Evolutionary conservation across 2,797 vertebrate genomes (phyloP).

Genomic region (Urocyon cinereoargenteus): DNA sequence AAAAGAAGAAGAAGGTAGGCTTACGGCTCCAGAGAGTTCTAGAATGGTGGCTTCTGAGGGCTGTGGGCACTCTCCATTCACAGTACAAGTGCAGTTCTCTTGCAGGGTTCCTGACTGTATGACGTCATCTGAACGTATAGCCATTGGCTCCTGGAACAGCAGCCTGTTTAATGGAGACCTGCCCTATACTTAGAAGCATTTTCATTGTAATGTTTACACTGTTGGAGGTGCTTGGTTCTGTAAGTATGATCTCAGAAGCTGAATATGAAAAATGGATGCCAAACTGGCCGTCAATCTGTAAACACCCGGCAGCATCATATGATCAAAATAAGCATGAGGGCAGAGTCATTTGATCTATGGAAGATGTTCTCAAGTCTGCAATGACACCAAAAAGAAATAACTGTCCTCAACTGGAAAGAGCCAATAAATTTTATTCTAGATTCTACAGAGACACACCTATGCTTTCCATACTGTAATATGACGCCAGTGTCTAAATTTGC

Average conservation of each 20-base stretch:
- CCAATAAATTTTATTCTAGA: neutral
- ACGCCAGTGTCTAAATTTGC: neutral
- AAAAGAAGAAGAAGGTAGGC: neutral
- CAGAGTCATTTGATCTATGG: neutral
- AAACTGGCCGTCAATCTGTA: constrained; percentile 24
- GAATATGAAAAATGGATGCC: neutral
- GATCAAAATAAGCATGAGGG: constrained; percentile 71
- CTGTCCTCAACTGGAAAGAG: neutral
- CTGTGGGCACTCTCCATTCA: neutral
- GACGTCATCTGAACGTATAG: neutral
- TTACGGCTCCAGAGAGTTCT: neutral
- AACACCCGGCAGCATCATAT: neutral
- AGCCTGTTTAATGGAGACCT: neutral
- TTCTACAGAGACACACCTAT: neutral
- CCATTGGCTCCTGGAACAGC: neutral
- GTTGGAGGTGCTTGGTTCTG: neutral
- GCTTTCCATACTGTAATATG: neutral
- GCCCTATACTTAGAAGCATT: neutral
- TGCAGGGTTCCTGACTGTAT: neutral
- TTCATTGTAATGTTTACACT: neutral
- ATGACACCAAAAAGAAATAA: constrained; percentile 23
- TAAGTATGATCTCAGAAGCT: constrained; percentile 15
- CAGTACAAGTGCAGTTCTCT: neutral
- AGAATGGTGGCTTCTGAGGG: neutral
- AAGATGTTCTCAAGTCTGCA: neutral